Conservation (phyloP, 2,888 invertebrate species). For the Drosophila tripunctata region DNA sequence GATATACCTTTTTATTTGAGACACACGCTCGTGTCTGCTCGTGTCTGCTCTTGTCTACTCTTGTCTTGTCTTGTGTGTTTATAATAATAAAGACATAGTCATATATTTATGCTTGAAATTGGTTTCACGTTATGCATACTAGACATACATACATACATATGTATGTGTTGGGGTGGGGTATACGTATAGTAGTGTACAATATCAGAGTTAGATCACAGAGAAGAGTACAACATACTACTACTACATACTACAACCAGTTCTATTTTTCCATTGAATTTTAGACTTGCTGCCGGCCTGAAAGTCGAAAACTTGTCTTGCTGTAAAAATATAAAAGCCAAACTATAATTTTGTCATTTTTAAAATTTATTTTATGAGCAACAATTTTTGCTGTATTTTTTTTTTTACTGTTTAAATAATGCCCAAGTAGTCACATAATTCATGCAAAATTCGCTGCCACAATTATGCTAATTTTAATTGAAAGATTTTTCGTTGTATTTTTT, state of each 20-base stretch:
- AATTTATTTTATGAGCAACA: constrained; percentile 78
- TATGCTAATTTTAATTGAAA: constrained; percentile 79
- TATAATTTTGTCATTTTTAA: constrained; percentile 78
- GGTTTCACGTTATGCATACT: constrained; percentile 67
- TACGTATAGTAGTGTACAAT: too few relatives aligned
- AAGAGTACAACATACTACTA: constrained; percentile 26
- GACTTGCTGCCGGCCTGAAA: constrained; percentile 17
- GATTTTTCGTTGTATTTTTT: too few relatives aligned
- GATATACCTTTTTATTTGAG: constrained; percentile 38
- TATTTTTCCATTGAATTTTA: constrained; percentile 58
- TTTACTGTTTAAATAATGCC: constrained; percentile 67
- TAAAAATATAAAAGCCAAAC: constrained; percentile 54
- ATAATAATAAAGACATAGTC: constrained; percentile 74
- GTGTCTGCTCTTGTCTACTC: constrained; percentile 30
- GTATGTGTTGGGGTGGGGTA: not conserved
- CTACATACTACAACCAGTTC: constrained; percentile 62
- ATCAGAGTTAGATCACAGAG: not conserved
- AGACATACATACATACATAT: constrained; percentile 16
- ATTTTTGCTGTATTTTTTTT: constrained; percentile 47
- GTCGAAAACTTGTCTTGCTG: constrained; percentile 63
- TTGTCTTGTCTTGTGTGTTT: too few relatives aligned
- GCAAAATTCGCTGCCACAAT: constrained; percentile 73
- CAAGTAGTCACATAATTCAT: constrained; percentile 79
- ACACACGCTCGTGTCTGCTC: constrained; percentile 26
- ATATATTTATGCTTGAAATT: constrained; percentile 71